Evolutionary conservation across 2,113 vertebrate species (phyloP).

Genomic region (crab-eating macaque (Macaca fascicularis)): T2T-MFA8v1.1 NC_088379.1:56957001-56957500

Average conservation of each 20-base stretch:
- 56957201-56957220: not conserved
- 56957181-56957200: not conserved
- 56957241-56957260: not conserved
- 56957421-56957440: not conserved
- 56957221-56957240: not conserved
- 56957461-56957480: not conserved
- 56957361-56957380: not conserved
- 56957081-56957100: not conserved
- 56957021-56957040: constrained; percentile 43
- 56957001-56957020: constrained; percentile 10
- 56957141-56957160: not conserved
- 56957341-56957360: not conserved
- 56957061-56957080: not conserved
- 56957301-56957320: not conserved
- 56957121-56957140: not conserved
- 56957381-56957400: not conserved
- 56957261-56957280: not conserved
- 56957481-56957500: not conserved
- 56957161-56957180: not conserved
- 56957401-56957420: not conserved
- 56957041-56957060: not conserved
- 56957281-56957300: not conserved
- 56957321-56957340: not conserved
- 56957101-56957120: constrained; percentile 11
- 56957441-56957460: not conserved